Base-by-base conservation (phyloP, 2,888 invertebrate species). In the Chironomus tentans region DNA sequence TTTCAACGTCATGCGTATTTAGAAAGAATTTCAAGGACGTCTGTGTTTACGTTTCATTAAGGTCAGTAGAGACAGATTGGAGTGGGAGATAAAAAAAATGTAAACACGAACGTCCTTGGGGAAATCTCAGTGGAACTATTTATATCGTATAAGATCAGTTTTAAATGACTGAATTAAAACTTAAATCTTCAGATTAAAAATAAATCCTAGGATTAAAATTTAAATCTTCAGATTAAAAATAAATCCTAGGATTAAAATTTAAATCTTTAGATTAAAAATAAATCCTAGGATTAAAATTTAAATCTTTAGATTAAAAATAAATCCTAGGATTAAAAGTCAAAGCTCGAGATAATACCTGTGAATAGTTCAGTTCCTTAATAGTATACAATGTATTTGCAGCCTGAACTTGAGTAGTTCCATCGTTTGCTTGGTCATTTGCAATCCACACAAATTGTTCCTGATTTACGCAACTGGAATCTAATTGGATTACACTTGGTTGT, bases 391-490 rank as follows among this genome's bases (percentile, higher is more conserved):
- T 76, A 28, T 21, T 76, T 4, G 50, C 74, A 22, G 47, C 21
- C n/a, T 61, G 74, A 28, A 61, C 74, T 68, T 65, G 68, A 2
- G 47, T 21, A 68, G 73, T 24, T n/a, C 22, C 46, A 68, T 68
- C 38, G n/a, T 10, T 21, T 4, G 22, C 38, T 69, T 68, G 68
- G 24, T 76, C 76, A 69, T 76, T 76, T 10, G 76, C 28, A 28
- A 76, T 69, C 76, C 76, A 76, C 12, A 76, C 68, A 56, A 69
- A 76, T 38, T 76, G 76, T 7, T 76, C 76, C 38, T 68, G 69
- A 69, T 76, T 76, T 10, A 76, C 56, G 15, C 50, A 68, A 69
- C 24, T 75, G 2, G 74, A 68, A 21, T 76, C 76, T 4, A 76
- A 12, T 38, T 48, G 50, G 12, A 76, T 76, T 7, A 76, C 76